Conservation (phyloP, 1,140 invertebrate species). For the Trialeurodes vaporariorum region DNA sequence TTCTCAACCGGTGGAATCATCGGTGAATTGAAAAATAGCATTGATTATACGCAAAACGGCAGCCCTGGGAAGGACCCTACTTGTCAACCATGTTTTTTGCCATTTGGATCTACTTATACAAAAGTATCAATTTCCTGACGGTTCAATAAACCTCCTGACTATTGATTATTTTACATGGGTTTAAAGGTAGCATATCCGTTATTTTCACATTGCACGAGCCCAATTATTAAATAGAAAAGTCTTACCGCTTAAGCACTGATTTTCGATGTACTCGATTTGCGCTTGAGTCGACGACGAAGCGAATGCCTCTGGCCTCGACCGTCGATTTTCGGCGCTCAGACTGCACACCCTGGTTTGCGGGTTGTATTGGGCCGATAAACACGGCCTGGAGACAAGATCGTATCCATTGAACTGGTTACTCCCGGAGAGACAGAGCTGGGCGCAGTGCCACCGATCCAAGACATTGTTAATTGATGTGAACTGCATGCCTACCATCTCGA, state of each 20-base stretch:
- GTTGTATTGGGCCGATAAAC: constrained; percentile 31
- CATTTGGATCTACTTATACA: too few relatives aligned
- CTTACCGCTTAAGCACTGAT: constrained; percentile 34
- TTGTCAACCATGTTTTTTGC: too few relatives aligned
- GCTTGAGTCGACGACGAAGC: constrained; percentile 23
- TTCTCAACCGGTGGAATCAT: too few relatives aligned
- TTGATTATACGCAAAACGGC: too few relatives aligned
- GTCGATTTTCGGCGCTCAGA: constrained; percentile 38
- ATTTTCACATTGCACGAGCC: too few relatives aligned
- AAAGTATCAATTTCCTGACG: too few relatives aligned
- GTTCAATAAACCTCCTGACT: too few relatives aligned
- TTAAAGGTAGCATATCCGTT: too few relatives aligned
- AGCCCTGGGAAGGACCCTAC: too few relatives aligned
- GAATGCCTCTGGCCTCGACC: constrained; percentile 40
- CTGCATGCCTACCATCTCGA: constrained; percentile 35
- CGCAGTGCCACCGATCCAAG: constrained; percentile 30
- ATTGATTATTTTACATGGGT: too few relatives aligned
- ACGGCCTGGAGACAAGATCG: constrained; percentile 22
- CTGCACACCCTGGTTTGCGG: constrained; percentile 29
- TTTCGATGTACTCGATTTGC: constrained; percentile 38
- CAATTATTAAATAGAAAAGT: too few relatives aligned
- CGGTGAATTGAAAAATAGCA: too few relatives aligned
- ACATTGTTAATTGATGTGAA: constrained; percentile 29
- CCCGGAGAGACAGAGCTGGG: constrained; percentile 34
- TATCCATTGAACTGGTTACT: constrained; percentile 7